Evolutionary conservation across 1,140 invertebrate species (phyloP), one percentile per base, ranked within the genome.

Genomic region (Ceratitis capitata): DNA sequence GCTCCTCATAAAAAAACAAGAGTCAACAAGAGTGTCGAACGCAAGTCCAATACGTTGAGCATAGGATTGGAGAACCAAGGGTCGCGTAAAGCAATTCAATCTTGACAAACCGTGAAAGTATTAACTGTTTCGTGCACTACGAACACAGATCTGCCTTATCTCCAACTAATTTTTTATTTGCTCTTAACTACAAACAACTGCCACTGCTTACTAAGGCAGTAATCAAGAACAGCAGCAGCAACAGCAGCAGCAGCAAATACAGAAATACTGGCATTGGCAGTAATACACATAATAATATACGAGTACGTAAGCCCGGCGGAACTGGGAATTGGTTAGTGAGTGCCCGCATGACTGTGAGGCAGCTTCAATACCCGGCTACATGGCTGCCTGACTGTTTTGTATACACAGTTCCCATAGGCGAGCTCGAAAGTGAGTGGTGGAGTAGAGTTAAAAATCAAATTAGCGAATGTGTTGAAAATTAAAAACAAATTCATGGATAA

Each of bases 401-500:
- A 7, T n/a, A 35, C 39, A 42, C 32, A 29, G 82, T n/a, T 35
- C 47, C 19, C 32, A 45, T 42, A n/a, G n/a, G n/a, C n/a, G n/a
- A n/a, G 69, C 69, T 42, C 14, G 64, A 23, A 69, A 45, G 69
- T 23, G 39, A 78, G 69, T 88, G 88, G 87, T 87, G 87, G 89
- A 90, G n/a, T n/a, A n/a, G n/a, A 91, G 90, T 91, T 91, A 91
- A 91, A 91, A 91, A 91, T 91, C 90, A 91, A 91, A 91, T 91
- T 91, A 91, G 90, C 89, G 90, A 91, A 91, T 91, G 90, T 91
- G 90, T 91, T 91, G 90, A 91, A 91, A 91, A 91, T 91, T 91
- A 91, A 91, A 91, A 91, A 91, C 90, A 91, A 91, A 91, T 91
- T 91, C 90, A 90, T 89, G 90, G 90, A 91, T 91, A 91, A 91